These are phyloP conservation scores for Aurelia coerulea DNA, from an alignment of 30 jellyfish, hydroid and myxozoan species.

Conservation along the genomic window DNA sequence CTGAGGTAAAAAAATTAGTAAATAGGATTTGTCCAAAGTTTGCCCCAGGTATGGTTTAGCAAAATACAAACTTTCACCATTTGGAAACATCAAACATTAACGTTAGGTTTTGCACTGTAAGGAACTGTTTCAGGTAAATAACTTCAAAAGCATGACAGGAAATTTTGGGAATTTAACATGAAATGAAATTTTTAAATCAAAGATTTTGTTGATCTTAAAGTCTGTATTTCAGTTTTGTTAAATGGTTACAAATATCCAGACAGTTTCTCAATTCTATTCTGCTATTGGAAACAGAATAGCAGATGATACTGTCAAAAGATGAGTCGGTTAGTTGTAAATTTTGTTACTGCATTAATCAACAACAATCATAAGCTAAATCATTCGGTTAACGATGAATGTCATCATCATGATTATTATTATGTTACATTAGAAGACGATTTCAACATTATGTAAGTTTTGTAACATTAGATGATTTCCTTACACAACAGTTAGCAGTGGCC, in stretches of 20 bases:
- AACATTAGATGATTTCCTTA: background rate
- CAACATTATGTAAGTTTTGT: background rate
- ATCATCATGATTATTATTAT: background rate
- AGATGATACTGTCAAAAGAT: background rate
- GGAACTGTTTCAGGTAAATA: too few relatives aligned
- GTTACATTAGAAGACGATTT: slow-evolving; percentile 22
- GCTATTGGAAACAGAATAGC: slow-evolving; percentile 41
- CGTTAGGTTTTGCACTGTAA: too few relatives aligned
- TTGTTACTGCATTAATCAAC: slow-evolving; percentile 1
- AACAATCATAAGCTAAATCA: slow-evolving; percentile 4
- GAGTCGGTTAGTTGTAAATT: slow-evolving; percentile 13
- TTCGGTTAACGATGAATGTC: slow-evolving; percentile 11
- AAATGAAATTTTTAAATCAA: too few relatives aligned
- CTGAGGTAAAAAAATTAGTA: too few relatives aligned
- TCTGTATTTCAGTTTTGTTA: too few relatives aligned
- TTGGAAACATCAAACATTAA: too few relatives aligned
- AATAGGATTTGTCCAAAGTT: too few relatives aligned
- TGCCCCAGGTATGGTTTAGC: too few relatives aligned
- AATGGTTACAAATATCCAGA: slow-evolving; percentile 15
- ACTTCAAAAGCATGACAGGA: too few relatives aligned
- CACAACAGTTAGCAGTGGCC: slow-evolving; percentile 7
- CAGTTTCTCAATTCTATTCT: slow-evolving; percentile 50
- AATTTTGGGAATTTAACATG: too few relatives aligned
- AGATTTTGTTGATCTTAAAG: too few relatives aligned
- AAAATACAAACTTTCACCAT: too few relatives aligned